phyloP scores from a whole-genome alignment of 2,113 vertebrate species.

The Clinocottus analis region DNA sequence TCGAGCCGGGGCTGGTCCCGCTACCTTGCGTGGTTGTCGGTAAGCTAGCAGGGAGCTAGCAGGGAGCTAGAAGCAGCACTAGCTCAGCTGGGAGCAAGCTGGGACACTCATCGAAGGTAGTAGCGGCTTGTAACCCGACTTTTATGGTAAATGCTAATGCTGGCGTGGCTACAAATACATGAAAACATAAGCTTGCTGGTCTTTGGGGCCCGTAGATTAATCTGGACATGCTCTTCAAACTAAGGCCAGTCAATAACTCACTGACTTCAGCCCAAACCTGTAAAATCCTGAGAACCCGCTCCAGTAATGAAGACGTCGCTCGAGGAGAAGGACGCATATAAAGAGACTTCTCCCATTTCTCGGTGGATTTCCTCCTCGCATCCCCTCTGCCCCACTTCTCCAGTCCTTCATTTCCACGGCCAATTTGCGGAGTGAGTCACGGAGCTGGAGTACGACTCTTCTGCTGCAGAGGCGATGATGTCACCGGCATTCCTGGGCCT shows the following conservation, averaged over 20 bases:
- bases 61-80: no score
- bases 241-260: background rate
- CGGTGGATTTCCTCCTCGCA: conserved; percentile 28
- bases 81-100: no score
- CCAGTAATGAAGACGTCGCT: conserved; percentile 15
- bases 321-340: no score
- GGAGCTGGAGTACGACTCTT: conserved; percentile 34
- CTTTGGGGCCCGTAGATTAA: conserved; percentile 6
- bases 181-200: background rate
- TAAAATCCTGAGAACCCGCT: background rate
- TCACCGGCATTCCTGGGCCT: conserved; percentile 69
- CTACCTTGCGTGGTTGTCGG: no score
- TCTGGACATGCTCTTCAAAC: conserved; percentile 8
- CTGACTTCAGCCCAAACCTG: conserved; percentile 10
- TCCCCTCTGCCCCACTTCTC: conserved; percentile 43
- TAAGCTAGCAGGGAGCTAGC: no score
- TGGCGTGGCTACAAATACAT: no score
- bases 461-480: conserved; percentile 53
- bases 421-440: conserved; percentile 55
- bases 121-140: no score
- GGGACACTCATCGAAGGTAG: no score
- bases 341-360: conserved; percentile 47
- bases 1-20: no score
- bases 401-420: conserved; percentile 49
- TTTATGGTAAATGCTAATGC: no score